These are phyloP conservation scores for Danio kyathit DNA, from an alignment of 2,797 vertebrate genomes.

Conservation along the genomic window DNA sequence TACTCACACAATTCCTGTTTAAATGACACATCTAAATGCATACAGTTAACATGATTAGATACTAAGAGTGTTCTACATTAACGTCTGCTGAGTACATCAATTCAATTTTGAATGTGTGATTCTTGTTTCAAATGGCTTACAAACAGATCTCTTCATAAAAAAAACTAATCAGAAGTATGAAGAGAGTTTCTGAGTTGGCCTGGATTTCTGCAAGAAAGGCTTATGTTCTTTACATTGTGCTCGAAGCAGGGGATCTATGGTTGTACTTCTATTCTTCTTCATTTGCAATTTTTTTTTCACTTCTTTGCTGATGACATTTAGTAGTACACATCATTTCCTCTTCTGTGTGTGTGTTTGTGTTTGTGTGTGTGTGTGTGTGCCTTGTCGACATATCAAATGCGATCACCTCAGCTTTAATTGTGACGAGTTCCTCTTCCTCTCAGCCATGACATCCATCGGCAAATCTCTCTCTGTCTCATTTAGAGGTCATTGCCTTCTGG, in stretches of 20 bases:
- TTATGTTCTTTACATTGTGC: neutral
- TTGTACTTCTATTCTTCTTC: neutral
- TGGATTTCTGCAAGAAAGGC: neutral
- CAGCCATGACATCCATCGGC: neutral
- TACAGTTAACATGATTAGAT: neutral
- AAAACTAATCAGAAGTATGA: neutral
- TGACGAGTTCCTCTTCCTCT: conserved; percentile 7
- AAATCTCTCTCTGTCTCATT: conserved; percentile 10
- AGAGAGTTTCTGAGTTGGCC: neutral
- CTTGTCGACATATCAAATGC: neutral
- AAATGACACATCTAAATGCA: neutral
- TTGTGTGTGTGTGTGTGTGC: neutral
- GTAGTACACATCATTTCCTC: neutral
- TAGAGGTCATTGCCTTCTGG: conserved; percentile 7
- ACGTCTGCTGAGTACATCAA: neutral
- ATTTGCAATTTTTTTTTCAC: neutral
- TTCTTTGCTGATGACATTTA: conserved; percentile 5
- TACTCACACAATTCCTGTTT: neutral
- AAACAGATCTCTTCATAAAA: neutral
- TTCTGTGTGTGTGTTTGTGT: neutral
- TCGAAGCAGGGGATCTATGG: neutral
- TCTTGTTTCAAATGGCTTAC: neutral
- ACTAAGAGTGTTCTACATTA: neutral
- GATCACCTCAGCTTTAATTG: conserved; percentile 17
- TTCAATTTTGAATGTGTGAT: neutral